phyloP scores from a whole-genome alignment of 1,140 invertebrate genomes.

The Lanistes nyassanus region DNA sequence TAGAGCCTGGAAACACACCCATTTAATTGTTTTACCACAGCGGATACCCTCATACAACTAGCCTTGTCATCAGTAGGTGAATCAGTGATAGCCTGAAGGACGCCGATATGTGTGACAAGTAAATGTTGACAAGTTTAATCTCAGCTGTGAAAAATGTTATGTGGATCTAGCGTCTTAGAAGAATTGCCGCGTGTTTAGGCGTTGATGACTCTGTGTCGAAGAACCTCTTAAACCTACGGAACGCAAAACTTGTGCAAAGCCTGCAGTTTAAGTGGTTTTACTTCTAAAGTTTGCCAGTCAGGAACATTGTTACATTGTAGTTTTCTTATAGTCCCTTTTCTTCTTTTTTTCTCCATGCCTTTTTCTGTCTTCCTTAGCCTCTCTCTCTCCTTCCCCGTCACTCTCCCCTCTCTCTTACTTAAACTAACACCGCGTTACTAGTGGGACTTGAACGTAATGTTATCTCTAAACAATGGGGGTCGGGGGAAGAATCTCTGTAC shows the following conservation, averaged over 20 bases:
- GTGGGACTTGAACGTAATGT: background rate
- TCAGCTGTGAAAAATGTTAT: background rate
- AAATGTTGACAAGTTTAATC: no score
- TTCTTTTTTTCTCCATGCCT: background rate
- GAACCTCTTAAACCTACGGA: background rate
- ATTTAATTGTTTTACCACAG: no score
- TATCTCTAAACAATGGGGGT: background rate
- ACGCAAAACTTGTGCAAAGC: no score
- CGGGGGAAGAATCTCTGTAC: background rate
- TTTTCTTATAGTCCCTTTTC: background rate
- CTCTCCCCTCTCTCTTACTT: constrained; percentile 9
- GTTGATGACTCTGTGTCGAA: background rate
- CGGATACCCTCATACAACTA: no score
- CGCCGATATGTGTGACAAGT: no score
- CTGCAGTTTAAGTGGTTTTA: no score
- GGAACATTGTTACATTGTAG: no score
- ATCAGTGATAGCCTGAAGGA: no score
- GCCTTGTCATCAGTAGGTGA: no score
- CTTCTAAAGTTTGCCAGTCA: no score
- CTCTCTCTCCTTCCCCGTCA: constrained; percentile 2
- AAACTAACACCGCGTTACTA: background rate
- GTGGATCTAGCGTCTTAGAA: background rate
- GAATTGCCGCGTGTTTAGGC: background rate
- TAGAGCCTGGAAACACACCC: no score
- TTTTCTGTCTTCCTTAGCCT: background rate